phyloP scores from a whole-genome alignment of 2,113 vertebrate species.

The Gila orcuttii region DNA sequence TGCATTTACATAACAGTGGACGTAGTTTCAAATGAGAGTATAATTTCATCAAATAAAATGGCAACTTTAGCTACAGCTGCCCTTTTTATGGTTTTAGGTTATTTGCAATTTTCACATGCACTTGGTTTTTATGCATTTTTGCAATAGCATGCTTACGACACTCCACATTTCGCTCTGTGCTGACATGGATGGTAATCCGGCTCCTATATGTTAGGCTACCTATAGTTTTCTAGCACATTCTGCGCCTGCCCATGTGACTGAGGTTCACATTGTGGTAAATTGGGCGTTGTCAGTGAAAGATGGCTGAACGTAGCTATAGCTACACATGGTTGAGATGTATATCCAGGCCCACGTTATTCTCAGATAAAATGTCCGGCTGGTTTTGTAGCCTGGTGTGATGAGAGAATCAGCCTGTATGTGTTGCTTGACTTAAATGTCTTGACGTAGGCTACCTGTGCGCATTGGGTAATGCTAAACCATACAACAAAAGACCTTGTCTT shows the following conservation, averaged over 20 bases:
- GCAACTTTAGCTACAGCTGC: background rate
- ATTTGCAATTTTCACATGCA: background rate
- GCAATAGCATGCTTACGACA: background rate
- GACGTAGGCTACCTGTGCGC: background rate
- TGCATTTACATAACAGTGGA: background rate
- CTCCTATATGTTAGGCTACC: constrained; percentile 25
- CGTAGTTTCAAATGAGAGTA: background rate
- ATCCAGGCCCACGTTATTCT: background rate
- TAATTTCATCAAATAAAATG: background rate
- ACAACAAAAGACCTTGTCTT: background rate
- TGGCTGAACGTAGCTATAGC: constrained; percentile 63
- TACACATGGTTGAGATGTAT: constrained; percentile 52
- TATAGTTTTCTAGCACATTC: constrained; percentile 48
- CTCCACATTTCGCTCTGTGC: background rate
- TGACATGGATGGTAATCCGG: constrained; percentile 20
- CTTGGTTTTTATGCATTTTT: background rate
- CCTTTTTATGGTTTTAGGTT: background rate
- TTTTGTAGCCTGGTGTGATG: constrained; percentile 5
- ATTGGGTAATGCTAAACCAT: background rate
- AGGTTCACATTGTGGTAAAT: constrained; percentile 71
- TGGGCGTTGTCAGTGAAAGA: constrained; percentile 77
- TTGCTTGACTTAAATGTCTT: background rate
- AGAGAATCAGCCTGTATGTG: background rate
- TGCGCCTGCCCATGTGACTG: constrained; percentile 48
- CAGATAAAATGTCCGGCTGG: constrained; percentile 40